These are phyloP conservation scores for Cantharis flavilabris DNA, from an alignment of 2,888 invertebrate genomes.

Conservation along the genomic window DNA sequence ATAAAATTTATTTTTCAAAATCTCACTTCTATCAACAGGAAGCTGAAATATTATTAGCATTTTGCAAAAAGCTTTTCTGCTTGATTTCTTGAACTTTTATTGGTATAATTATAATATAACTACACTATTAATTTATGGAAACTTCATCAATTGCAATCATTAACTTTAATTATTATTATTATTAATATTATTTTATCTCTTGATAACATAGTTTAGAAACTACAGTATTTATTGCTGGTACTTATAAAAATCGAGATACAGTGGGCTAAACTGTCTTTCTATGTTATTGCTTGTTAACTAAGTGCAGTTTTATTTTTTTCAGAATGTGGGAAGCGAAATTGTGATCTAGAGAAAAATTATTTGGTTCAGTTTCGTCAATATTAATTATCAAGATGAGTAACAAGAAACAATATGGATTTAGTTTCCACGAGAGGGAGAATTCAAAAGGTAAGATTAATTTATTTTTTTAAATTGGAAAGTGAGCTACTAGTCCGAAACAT, in stretches of 20 bases:
- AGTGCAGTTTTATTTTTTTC: neutral
- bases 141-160: neutral
- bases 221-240: neutral
- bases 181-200: neutral
- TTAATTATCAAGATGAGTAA: conserved; percentile 10
- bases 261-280: no score
- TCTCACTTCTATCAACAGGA: neutral
- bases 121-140: neutral
- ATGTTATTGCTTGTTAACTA: neutral
- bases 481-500: no score
- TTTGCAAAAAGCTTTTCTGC: no score
- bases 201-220: neutral
- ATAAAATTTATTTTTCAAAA: neutral
- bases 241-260: no score
- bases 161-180: neutral
- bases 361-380: neutral
- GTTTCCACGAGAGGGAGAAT: neutral
- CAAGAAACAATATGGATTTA: conserved; percentile 15
- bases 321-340: neutral
- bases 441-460: conserved; percentile 9
- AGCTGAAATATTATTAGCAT: neutral
- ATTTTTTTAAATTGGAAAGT: no score
- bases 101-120: no score
- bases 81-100: no score
- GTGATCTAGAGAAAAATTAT: neutral